Percentiles rank a stretch among this genome's conserved stretches.
Conservation (phyloP, 2,888 invertebrate species). For the Melangyna quadrimaculata region DNA sequence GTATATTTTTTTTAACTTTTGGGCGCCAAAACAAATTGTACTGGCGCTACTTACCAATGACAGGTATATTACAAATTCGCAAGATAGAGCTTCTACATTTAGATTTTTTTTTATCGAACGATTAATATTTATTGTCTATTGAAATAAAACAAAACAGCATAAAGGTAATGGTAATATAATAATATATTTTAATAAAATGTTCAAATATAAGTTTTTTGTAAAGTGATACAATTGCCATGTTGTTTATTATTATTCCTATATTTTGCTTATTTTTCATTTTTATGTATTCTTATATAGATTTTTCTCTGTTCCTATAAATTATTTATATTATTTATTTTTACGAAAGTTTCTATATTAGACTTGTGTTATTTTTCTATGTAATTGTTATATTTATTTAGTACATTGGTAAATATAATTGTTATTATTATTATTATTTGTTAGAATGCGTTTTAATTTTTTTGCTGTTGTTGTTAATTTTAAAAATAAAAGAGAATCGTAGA, state of each 20-base stretch:
- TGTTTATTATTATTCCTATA: conserved; percentile 40
- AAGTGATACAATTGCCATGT: conserved; percentile 73
- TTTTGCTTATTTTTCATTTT: conserved; percentile 2
- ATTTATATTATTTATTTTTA: conserved; percentile 28
- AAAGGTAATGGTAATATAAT: conserved; percentile 73
- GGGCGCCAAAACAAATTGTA: too few species aligned
- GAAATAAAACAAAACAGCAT: conserved; percentile 28
- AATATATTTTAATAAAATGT: conserved; percentile 74
- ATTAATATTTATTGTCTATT: too few species aligned
- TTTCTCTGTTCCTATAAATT: conserved; percentile 18
- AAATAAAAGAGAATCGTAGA: conserved; percentile 41
- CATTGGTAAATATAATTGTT: conserved; percentile 28
- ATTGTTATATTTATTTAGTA: conserved; percentile 31
- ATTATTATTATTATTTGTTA: conserved; percentile 1
- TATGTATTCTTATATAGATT: conserved; percentile 8
- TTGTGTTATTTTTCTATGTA: conserved; percentile 12
- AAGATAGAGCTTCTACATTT: too few species aligned
- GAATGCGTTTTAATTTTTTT: conserved; percentile 15
- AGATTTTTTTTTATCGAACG: too few species aligned
- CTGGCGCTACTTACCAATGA: too few species aligned
- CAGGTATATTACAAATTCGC: too few species aligned
- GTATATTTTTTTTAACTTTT: too few species aligned
- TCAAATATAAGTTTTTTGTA: conserved; percentile 73
- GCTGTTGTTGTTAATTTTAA: conserved; percentile 18
- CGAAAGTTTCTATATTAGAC: conserved; percentile 12